Conservation (phyloP, 30 jellyfish, hydroid and myxozoan genomes). For the Rhopilema esculentum region DNA sequence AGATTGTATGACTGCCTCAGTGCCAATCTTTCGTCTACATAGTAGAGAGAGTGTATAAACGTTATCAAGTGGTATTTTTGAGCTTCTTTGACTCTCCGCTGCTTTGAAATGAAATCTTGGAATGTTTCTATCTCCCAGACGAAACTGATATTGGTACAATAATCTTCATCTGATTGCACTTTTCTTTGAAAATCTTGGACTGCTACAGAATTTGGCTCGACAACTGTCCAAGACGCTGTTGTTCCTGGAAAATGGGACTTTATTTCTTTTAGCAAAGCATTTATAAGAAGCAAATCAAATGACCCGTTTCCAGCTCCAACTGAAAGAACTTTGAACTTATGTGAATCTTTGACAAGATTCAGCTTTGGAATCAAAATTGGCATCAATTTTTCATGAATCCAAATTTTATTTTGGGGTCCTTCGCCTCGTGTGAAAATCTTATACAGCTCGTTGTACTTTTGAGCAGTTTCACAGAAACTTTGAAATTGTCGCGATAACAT, state of each 20-base stretch:
- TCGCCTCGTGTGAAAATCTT: not conserved
- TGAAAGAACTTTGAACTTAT: not conserved
- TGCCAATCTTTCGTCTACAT: not conserved
- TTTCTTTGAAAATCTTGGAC: not conserved
- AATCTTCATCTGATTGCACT: not conserved
- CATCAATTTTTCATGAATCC: not conserved
- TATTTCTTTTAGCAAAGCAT: not conserved
- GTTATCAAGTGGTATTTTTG: not conserved
- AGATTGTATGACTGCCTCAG: not conserved
- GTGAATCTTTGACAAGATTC: not conserved
- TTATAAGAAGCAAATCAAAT: not conserved
- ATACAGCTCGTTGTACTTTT: not conserved
- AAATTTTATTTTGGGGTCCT: not conserved
- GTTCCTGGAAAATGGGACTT: not conserved
- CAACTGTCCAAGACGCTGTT: constrained; percentile 1
- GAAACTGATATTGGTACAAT: not conserved
- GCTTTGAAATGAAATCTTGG: not conserved
- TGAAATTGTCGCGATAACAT: too few relatives aligned
- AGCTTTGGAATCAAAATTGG: not conserved
- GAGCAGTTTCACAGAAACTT: too few relatives aligned
- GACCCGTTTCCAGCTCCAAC: constrained; percentile 22
- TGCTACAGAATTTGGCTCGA: not conserved
- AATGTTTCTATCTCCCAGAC: not conserved
- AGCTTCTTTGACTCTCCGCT: not conserved
- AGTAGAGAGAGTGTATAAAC: not conserved